Conservation (phyloP, 2,797 vertebrate genomes). For the Hippocampus kuda region DNA sequence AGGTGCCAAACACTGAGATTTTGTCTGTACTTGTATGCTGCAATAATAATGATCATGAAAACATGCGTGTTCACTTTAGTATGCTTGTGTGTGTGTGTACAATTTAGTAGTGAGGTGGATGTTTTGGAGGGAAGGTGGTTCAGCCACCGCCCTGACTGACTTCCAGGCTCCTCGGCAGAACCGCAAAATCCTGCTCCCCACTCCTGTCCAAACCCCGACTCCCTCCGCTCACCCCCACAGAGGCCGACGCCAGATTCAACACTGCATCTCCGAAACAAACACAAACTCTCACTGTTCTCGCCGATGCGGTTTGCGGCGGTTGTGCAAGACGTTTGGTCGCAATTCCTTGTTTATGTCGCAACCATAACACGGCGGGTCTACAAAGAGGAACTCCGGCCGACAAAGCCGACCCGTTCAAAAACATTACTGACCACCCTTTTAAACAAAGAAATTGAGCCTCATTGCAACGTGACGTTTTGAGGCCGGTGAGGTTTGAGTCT, state of each 20-base stretch:
- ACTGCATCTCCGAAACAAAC: slow-evolving; percentile 60
- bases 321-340: slow-evolving; percentile 54
- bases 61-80: slow-evolving; percentile 15
- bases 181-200: slow-evolving; percentile 52
- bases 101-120: slow-evolving; percentile 48
- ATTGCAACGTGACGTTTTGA: slow-evolving; percentile 46
- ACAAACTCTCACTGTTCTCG: slow-evolving; percentile 60
- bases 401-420: slow-evolving; percentile 54
- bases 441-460: slow-evolving; percentile 57
- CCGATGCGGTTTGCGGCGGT: slow-evolving; percentile 52
- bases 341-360: slow-evolving; percentile 62
- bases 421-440: slow-evolving; percentile 58
- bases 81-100: slow-evolving; percentile 15
- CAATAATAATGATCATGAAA: background rate
- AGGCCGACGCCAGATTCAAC: slow-evolving; percentile 56
- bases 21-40: background rate
- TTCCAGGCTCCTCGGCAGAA: slow-evolving; percentile 68
- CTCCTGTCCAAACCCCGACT: background rate
- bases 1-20: background rate
- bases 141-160: slow-evolving; percentile 69
- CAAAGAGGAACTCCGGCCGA: slow-evolving; percentile 54
- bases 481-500: slow-evolving; percentile 37
- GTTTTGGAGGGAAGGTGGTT: slow-evolving; percentile 60
- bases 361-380: slow-evolving; percentile 56
- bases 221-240: slow-evolving; percentile 39